Evolutionary conservation across 2,888 invertebrate species (phyloP).

Genomic region (Luperina testacea): DNA sequence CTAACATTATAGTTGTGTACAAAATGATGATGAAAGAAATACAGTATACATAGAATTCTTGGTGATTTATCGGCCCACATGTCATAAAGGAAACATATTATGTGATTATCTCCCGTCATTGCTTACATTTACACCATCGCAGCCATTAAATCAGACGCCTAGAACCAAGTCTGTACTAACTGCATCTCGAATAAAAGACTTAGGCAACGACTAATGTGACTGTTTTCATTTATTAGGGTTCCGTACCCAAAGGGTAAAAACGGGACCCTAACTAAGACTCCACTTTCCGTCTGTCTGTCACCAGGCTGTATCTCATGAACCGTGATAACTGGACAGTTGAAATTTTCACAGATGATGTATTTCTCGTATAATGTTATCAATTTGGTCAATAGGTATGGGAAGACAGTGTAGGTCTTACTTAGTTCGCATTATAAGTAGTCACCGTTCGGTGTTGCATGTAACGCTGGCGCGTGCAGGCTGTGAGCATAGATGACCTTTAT

Average conservation of each 20-base stretch:
- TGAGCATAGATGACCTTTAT: background rate
- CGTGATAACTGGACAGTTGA: too few species aligned
- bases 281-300: too few species aligned
- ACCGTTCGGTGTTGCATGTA: background rate
- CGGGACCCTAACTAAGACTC: too few species aligned
- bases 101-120: background rate
- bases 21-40: background rate
- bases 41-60: background rate
- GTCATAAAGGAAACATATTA: background rate
- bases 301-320: too few species aligned
- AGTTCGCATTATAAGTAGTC: background rate
- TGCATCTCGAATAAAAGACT: background rate
- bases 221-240: background rate
- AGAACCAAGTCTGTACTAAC: background rate
- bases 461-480: background rate
- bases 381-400: background rate
- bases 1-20: background rate
- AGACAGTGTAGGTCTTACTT: background rate
- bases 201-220: background rate
- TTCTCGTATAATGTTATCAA: background rate
- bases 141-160: background rate
- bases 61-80: conserved; percentile 11
- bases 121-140: conserved; percentile 23
- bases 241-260: too few species aligned
- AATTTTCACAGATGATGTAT: too few species aligned